Conservation (phyloP, 2,888 invertebrate species). For the Archips crataeganus region DNA sequence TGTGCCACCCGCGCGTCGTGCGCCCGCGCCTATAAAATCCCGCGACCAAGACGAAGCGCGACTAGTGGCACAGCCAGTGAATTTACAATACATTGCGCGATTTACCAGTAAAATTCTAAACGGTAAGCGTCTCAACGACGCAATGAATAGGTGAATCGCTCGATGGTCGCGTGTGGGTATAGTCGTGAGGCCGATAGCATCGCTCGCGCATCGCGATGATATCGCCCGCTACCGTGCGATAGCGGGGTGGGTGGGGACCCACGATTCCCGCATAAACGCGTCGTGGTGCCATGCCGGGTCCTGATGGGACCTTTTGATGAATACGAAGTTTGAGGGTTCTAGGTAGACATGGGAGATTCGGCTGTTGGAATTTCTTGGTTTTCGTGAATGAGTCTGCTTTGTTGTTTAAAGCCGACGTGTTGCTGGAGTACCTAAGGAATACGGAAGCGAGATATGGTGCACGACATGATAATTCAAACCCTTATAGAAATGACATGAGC, state of each 20-base stretch:
- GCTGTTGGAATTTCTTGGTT: constrained; percentile 12
- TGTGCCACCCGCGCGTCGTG: constrained; percentile 62
- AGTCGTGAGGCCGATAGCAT: constrained; percentile 65
- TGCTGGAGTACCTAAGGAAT: no score
- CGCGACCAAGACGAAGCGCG: neutral
- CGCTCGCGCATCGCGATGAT: constrained; percentile 70
- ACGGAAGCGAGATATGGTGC: no score
- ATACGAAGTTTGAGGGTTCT: constrained; percentile 36
- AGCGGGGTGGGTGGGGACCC: constrained; percentile 45
- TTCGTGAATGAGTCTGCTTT: neutral
- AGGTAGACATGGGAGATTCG: constrained; percentile 26
- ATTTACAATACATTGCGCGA: neutral
- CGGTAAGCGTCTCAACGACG: neutral
- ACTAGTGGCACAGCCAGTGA: neutral
- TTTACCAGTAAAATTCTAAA: neutral
- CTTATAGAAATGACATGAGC: no score
- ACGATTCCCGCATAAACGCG: constrained; percentile 80
- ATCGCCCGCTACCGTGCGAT: constrained; percentile 40
- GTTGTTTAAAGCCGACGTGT: no score
- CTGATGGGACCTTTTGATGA: constrained; percentile 41
- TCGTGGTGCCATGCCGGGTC: constrained; percentile 57
- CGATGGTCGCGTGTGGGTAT: neutral
- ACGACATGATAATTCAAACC: no score
- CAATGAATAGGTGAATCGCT: neutral
- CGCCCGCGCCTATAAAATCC: constrained; percentile 29